Evolutionary conservation across 2,797 vertebrate species (phyloP).

Genomic region (Megaceryle alcyon): DNA sequence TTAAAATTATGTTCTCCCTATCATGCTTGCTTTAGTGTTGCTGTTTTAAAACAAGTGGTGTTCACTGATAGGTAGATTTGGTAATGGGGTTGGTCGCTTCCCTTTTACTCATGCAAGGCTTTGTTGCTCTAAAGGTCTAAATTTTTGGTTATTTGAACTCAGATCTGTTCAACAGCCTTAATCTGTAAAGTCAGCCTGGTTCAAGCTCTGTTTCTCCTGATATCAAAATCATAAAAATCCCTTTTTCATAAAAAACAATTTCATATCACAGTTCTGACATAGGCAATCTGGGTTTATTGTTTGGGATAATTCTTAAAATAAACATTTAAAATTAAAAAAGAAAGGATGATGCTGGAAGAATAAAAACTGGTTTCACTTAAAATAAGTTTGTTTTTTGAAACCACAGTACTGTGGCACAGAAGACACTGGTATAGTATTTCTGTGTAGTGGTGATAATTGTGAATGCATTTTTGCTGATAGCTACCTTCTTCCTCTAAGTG

Average conservation of each 20-base stretch:
- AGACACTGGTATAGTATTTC: not conserved
- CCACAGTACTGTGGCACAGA: not conserved
- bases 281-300: not conserved
- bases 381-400: not conserved
- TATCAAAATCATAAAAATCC: not conserved
- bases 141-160: not conserved
- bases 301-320: not conserved
- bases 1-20: not conserved
- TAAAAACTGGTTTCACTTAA: not conserved
- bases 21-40: not conserved
- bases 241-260: not conserved
- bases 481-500: not conserved
- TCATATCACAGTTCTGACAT: not conserved
- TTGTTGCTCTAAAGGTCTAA: not conserved
- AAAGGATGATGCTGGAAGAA: not conserved
- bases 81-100: not conserved
- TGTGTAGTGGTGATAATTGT: not conserved
- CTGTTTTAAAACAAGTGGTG: not conserved
- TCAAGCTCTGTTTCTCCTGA: not conserved
- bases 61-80: not conserved
- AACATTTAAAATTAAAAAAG: not conserved
- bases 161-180: not conserved
- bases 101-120: not conserved
- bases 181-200: not conserved
- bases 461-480: not conserved